A percentile compares a stretch with the other conserved stretches of the same genome.
Evolutionary conservation across 2,888 invertebrate species (phyloP).

Genomic region (Litoditis marina): DNA sequence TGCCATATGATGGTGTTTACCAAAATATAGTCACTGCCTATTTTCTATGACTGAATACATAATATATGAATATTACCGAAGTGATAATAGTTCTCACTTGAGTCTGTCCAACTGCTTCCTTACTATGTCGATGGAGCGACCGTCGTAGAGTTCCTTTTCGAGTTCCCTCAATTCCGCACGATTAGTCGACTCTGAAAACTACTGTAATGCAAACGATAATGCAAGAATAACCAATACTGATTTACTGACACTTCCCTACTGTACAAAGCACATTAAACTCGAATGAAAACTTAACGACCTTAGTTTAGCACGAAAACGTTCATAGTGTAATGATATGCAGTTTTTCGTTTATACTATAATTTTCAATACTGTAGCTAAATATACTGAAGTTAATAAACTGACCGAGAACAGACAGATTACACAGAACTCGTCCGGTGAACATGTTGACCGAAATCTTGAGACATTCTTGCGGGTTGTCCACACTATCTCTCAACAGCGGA

Average conservation of each 20-base stretch:
- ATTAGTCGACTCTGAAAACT: conserved; percentile 20
- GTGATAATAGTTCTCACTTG: conserved; percentile 8
- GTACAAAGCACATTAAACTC: no score
- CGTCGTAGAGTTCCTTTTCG: conserved; percentile 38
- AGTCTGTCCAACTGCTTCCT: conserved; percentile 21
- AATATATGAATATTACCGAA: neutral
- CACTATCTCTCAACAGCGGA: conserved; percentile 37
- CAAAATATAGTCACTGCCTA: no score
- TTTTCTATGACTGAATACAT: conserved; percentile 1
- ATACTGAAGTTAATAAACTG: no score
- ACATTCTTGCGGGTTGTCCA: conserved; percentile 23
- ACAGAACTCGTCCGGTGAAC: conserved; percentile 53
- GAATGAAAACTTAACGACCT: no score
- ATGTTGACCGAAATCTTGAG: conserved; percentile 52
- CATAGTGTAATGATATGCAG: no score
- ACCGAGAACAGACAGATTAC: conserved; percentile 38
- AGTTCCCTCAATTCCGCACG: conserved; percentile 17
- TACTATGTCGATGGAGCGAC: conserved; percentile 20
- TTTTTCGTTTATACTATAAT: no score
- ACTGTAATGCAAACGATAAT: neutral
- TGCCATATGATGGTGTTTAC: no score
- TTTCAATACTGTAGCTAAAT: neutral
- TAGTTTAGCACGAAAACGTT: no score
- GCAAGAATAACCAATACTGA: neutral
- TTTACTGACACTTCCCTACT: no score